These are phyloP conservation scores for Parnassius apollo DNA, from an alignment of 2,888 invertebrate species.

Conservation along the genomic window DNA sequence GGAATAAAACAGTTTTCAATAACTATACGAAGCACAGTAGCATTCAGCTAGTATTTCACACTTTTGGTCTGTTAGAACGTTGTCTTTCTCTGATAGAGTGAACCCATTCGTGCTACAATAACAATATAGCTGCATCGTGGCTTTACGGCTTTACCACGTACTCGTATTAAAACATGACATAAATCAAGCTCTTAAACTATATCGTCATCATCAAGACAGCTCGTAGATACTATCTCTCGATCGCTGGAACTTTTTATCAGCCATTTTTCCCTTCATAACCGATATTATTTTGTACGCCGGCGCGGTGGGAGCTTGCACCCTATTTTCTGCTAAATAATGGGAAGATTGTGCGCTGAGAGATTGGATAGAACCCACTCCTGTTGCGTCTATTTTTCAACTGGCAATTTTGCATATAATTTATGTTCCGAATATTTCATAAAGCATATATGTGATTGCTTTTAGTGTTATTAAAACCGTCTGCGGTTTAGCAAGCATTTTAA, in stretches of 20 bases:
- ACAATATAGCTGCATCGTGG: no score
- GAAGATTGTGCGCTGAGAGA: slow-evolving; percentile 37
- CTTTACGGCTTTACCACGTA: no score
- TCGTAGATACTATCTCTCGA: slow-evolving; percentile 36
- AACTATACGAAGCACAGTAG: no score
- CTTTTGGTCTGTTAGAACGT: no score
- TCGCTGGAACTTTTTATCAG: slow-evolving; percentile 47
- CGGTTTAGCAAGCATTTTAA: neutral
- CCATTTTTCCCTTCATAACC: slow-evolving; percentile 47
- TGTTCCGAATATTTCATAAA: slow-evolving; percentile 5
- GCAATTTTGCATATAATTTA: slow-evolving; percentile 54
- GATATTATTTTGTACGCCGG: slow-evolving; percentile 49
- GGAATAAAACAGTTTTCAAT: no score
- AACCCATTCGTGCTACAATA: no score
- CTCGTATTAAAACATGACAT: no score
- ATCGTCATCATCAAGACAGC: slow-evolving; percentile 6
- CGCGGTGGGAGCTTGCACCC: slow-evolving; percentile 46
- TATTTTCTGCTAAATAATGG: slow-evolving; percentile 53
- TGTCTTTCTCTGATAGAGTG: no score
- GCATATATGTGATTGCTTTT: slow-evolving; percentile 20
- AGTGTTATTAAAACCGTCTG: slow-evolving; percentile 5
- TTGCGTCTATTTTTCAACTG: slow-evolving; percentile 44
- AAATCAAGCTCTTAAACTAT: slow-evolving; percentile 29
- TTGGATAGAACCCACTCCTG: slow-evolving; percentile 36
- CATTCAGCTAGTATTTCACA: no score